Percentiles rank a stretch among this genome's conserved stretches.
Evolutionary conservation across 2,113 vertebrate species (phyloP).

Genomic region (Atrichornis clamosus): DNA sequence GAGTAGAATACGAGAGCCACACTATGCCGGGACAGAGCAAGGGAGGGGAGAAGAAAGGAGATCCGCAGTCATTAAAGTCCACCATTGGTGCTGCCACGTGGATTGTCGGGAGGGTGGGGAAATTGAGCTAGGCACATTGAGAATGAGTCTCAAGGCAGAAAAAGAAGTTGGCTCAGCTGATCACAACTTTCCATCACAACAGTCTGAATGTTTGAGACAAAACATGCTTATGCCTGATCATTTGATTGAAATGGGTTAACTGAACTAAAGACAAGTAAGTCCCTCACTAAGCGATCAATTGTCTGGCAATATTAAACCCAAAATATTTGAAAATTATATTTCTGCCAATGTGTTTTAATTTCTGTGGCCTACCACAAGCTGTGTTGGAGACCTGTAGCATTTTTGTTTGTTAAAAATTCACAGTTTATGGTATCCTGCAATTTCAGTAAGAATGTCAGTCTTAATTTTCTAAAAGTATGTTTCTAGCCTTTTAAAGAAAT

Average conservation of each 20-base stretch:
- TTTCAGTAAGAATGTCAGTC: background rate
- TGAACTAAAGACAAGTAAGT: background rate
- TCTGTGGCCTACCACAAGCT: background rate
- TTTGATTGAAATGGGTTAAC: background rate
- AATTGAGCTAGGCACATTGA: background rate
- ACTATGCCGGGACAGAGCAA: background rate
- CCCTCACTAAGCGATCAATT: background rate
- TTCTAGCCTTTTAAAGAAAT: background rate
- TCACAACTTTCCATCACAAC: background rate
- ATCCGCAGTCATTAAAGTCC: rapidly evolving
- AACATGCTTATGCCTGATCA: background rate
- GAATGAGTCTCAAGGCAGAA: background rate
- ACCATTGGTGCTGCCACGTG: rapidly evolving
- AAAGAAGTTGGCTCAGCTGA: background rate
- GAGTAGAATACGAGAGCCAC: background rate
- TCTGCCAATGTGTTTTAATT: background rate
- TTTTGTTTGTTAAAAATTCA: background rate
- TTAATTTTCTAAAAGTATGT: background rate
- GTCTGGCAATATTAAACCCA: background rate
- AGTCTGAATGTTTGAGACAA: background rate
- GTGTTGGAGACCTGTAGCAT: background rate
- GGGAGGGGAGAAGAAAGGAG: background rate
- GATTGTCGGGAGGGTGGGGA: background rate
- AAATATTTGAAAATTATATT: background rate
- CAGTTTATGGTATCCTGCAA: background rate